Conservation (phyloP, 92 coral and sea anemone species). For the Paragorgia papillata region DNA sequence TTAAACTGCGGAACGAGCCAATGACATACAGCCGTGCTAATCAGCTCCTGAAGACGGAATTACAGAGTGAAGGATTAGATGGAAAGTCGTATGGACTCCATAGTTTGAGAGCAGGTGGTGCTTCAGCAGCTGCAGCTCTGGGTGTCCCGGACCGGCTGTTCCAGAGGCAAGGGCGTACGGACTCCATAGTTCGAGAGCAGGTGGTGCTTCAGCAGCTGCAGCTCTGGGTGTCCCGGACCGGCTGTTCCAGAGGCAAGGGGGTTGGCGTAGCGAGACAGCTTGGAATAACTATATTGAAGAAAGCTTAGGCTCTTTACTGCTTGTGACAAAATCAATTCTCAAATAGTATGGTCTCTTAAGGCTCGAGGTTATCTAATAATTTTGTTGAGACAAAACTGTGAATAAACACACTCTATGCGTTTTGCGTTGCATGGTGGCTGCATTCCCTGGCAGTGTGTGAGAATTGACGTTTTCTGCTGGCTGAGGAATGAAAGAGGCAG, state of each 20-base stretch:
- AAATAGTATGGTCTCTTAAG: too few relatives aligned
- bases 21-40: not conserved
- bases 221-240: too few relatives aligned
- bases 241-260: too few relatives aligned
- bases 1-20: not conserved
- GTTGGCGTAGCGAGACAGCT: slow-evolving; percentile 44
- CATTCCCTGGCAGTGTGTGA: too few relatives aligned
- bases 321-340: slow-evolving; percentile 41
- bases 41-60: slow-evolving; percentile 37
- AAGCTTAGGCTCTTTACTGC: slow-evolving; percentile 39
- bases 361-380: too few relatives aligned
- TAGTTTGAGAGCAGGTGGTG: slow-evolving; percentile 54
- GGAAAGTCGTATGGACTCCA: slow-evolving; percentile 44
- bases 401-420: too few relatives aligned
- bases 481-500: too few relatives aligned
- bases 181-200: too few relatives aligned
- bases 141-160: slow-evolving; percentile 1
- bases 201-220: too few relatives aligned
- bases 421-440: too few relatives aligned
- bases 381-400: too few relatives aligned
- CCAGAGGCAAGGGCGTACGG: slow-evolving; percentile 50
- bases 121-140: slow-evolving; percentile 46
- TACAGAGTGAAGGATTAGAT: slow-evolving; percentile 35
- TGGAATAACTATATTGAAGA: slow-evolving; percentile 42
- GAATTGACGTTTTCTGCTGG: too few relatives aligned